Conservation (phyloP, 2,888 invertebrate genomes). For the Ditylenchus weischeri region DNA sequence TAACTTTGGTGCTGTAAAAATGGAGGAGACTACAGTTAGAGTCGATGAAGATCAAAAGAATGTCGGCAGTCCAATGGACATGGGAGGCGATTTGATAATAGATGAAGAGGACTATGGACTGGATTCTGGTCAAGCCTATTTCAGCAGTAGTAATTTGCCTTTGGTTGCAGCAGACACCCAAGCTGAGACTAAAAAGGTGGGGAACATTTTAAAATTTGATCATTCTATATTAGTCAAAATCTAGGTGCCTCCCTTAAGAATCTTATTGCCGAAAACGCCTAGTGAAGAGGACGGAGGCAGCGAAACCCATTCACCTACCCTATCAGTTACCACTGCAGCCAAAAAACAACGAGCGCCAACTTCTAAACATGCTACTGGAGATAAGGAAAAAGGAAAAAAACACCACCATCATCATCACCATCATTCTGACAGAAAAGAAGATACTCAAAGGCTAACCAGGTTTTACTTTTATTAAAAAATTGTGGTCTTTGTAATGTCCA, state of each 20-base stretch:
- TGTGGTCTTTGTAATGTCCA: too few relatives aligned
- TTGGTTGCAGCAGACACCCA: background rate
- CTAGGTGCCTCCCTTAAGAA: conserved; percentile 27
- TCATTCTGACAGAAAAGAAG: conserved; percentile 17
- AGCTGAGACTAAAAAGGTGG: conserved; percentile 3
- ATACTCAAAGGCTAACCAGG: conserved; percentile 20
- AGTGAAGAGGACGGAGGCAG: conserved; percentile 22
- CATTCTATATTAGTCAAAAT: background rate
- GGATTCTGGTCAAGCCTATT: background rate
- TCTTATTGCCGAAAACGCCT: conserved; percentile 24
- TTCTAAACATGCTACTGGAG: conserved; percentile 1
- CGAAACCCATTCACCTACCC: background rate
- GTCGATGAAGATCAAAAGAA: background rate
- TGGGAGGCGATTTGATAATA: background rate
- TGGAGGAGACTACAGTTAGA: background rate
- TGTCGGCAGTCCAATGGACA: background rate
- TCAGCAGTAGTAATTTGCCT: too few relatives aligned
- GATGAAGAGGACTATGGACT: background rate
- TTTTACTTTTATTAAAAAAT: background rate
- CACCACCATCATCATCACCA: conserved; percentile 4
- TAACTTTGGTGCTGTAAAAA: background rate
- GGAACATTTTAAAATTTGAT: background rate
- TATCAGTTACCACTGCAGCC: background rate
- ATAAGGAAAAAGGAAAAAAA: background rate
- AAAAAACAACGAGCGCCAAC: conserved; percentile 3